Conservation (phyloP, 2,888 invertebrate species). For the Parascotia fuliginaria region DNA sequence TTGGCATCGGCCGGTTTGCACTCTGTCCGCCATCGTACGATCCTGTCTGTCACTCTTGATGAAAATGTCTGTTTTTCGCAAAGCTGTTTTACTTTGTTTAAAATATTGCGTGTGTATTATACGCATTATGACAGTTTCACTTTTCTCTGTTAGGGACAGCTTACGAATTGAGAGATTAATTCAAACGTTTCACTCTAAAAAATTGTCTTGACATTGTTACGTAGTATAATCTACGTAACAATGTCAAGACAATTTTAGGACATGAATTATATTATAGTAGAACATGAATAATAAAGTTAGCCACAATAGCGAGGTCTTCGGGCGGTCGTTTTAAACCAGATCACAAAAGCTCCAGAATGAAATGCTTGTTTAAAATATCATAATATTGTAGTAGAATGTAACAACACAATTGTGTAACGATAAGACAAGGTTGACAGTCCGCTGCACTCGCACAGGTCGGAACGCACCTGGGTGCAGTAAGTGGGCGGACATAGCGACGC, state of each 20-base stretch:
- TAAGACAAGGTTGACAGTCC: conserved; percentile 60
- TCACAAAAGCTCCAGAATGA: conserved; percentile 1
- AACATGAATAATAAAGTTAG: neutral
- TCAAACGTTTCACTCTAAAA: neutral
- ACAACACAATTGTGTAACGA: conserved; percentile 58
- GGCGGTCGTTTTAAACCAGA: neutral
- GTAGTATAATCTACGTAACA: no score
- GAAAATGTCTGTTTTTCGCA: conserved; percentile 43
- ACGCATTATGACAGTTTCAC: conserved; percentile 9
- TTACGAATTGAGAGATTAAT: no score
- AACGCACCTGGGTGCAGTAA: conserved; percentile 74
- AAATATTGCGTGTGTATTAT: conserved; percentile 12
- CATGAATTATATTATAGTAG: no score
- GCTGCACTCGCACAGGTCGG: conserved; percentile 40
- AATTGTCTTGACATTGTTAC: no score
- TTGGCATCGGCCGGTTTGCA: conserved; percentile 73
- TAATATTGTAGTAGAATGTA: conserved; percentile 46
- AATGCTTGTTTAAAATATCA: conserved; percentile 15
- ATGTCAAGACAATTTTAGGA: no score
- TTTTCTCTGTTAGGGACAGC: no score
- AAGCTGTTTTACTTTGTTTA: no score
- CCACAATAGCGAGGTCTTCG: neutral
- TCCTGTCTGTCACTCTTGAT: conserved; percentile 51
- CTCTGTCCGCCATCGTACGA: conserved; percentile 45
- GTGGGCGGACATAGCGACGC: conserved; percentile 69